Conservation (phyloP, 1,140 invertebrate genomes). For the Musca vetustissima region DNA sequence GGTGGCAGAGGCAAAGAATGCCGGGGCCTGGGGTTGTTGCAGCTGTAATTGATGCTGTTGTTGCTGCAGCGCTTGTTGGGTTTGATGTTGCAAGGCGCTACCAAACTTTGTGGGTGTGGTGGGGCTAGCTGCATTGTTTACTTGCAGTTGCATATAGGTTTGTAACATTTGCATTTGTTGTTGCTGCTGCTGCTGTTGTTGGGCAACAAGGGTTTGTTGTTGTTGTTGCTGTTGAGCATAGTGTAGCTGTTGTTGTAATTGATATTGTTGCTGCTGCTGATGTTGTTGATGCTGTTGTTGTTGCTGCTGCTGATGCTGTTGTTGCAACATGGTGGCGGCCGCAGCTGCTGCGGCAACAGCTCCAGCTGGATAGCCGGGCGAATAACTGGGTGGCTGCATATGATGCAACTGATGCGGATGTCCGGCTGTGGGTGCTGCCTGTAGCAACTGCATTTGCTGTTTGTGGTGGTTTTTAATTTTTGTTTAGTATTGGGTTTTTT, state of each 20-base stretch:
- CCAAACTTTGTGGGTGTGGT: slow-evolving; percentile 46
- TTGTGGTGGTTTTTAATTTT: slow-evolving; percentile 35
- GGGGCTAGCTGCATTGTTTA: slow-evolving; percentile 41
- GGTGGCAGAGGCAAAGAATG: slow-evolving; percentile 38
- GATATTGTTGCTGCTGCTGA: slow-evolving; percentile 28
- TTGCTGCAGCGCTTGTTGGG: slow-evolving; percentile 5
- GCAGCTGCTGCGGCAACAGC: slow-evolving; percentile 47
- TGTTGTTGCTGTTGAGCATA: slow-evolving; percentile 34
- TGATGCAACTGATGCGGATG: slow-evolving; percentile 48
- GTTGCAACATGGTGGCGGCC: slow-evolving; percentile 37
- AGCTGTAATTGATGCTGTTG: slow-evolving; percentile 27
- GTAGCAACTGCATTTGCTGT: slow-evolving; percentile 56
- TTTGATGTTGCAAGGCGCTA: not conserved
- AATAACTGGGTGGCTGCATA: slow-evolving; percentile 48
- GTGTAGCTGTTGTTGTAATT: slow-evolving; percentile 42
- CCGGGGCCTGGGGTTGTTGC: not conserved
- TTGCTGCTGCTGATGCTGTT: slow-evolving; percentile 26
- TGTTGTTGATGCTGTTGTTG: slow-evolving; percentile 35
- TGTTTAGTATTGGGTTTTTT: slow-evolving; percentile 25
- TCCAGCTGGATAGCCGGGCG: slow-evolving; percentile 48
- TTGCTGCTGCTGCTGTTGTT: slow-evolving; percentile 35
- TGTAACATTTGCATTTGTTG: slow-evolving; percentile 47
- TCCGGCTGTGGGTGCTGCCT: slow-evolving; percentile 48
- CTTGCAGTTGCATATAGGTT: slow-evolving; percentile 52
- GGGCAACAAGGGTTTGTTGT: slow-evolving; percentile 29